Evolutionary conservation across 2,888 invertebrate species (phyloP).

Genomic region (Hemaris fuciformis): DNA sequence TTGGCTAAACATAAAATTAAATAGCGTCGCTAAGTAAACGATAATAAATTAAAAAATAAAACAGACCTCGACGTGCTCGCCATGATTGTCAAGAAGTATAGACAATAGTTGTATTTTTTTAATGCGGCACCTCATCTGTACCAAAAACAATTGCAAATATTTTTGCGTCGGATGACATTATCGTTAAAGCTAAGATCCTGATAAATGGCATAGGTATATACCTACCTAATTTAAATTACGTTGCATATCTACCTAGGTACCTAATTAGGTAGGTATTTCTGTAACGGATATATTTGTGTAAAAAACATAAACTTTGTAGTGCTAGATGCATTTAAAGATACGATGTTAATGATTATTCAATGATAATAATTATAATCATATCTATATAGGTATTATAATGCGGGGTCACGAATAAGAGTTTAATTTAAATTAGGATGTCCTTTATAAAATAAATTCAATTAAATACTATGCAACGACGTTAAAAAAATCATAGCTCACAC

Average conservation of each 20-base stretch:
- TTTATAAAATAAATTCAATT: background rate
- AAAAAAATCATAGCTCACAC: background rate
- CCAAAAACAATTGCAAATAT: background rate
- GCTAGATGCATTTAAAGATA: too few relatives aligned
- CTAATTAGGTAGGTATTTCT: too few relatives aligned
- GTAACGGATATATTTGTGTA: too few relatives aligned
- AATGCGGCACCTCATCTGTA: slow-evolving; percentile 18
- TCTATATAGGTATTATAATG: too few relatives aligned
- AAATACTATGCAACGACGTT: slow-evolving; percentile 15
- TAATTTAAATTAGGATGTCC: too few relatives aligned
- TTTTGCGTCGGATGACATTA: background rate
- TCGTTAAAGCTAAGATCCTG: background rate
- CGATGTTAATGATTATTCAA: too few relatives aligned
- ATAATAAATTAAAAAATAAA: slow-evolving; percentile 63
- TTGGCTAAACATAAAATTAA: slow-evolving; percentile 38
- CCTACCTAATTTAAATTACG: background rate
- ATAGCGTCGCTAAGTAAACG: slow-evolving; percentile 42
- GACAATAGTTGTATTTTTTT: slow-evolving; percentile 33
- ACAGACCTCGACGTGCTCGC: slow-evolving; percentile 86
- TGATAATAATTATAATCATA: too few relatives aligned
- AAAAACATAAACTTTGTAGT: too few relatives aligned
- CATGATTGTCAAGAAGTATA: slow-evolving; percentile 78
- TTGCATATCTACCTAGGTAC: too few relatives aligned
- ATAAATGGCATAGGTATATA: too few relatives aligned
- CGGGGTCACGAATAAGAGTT: too few relatives aligned